These are phyloP conservation scores for Caenorhabditis uteleia DNA, from an alignment of 2,888 invertebrate genomes.

Conservation along the genomic window DNA sequence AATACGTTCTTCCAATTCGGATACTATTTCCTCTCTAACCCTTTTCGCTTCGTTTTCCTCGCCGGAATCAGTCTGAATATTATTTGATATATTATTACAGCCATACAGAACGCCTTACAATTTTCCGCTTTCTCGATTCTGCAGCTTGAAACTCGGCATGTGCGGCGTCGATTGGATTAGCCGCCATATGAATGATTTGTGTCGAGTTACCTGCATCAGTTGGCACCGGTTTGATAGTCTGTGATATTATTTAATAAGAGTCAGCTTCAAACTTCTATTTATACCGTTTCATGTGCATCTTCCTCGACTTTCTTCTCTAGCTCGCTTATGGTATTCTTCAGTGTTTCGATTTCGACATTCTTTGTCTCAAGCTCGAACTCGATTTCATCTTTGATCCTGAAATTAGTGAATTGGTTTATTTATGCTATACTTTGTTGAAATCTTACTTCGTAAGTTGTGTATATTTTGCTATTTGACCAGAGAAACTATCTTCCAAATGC, in stretches of 20 bases:
- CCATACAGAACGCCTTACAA: not conserved
- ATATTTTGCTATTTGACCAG: not conserved
- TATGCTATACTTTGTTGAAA: not conserved
- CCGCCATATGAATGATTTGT: slow-evolving; percentile 41
- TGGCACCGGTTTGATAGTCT: slow-evolving; percentile 1
- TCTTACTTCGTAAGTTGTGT: not conserved
- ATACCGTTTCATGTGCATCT: not conserved
- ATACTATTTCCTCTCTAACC: slow-evolving; percentile 14
- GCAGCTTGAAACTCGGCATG: slow-evolving; percentile 28
- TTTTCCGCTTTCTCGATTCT: slow-evolving; percentile 27
- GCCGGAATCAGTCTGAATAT: not conserved
- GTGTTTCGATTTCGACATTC: not conserved
- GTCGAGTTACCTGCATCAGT: slow-evolving; percentile 43
- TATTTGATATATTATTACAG: not conserved
- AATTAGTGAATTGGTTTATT: not conserved
- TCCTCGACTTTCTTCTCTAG: slow-evolving; percentile 8
- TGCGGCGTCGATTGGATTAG: slow-evolving; percentile 31
- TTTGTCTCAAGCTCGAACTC: slow-evolving; percentile 1
- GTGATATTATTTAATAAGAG: slow-evolving; percentile 4
- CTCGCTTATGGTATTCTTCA: slow-evolving; percentile 5
- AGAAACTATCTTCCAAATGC: slow-evolving; percentile 30
- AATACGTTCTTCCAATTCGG: slow-evolving; percentile 24
- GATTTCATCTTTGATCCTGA: slow-evolving; percentile 8
- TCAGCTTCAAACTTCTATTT: not conserved
- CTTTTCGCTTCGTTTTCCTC: slow-evolving; percentile 12